Percentiles rank a stretch among this genome's conserved stretches.
These are phyloP conservation scores for Morphnarchus princeps DNA, from an alignment of 2,113 vertebrate species.

Conservation along the genomic window DNA sequence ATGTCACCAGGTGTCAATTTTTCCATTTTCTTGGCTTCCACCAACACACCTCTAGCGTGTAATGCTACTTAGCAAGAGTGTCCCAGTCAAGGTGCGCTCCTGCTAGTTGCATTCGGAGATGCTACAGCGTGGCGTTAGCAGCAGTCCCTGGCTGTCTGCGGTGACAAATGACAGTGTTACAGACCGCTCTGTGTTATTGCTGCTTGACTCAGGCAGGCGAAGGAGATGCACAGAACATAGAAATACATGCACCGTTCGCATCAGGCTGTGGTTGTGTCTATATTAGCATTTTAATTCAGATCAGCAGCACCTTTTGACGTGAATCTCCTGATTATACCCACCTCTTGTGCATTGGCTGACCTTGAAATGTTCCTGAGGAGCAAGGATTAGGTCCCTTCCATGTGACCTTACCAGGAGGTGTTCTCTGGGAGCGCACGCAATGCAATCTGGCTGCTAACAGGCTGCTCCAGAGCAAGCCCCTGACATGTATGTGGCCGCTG, in stretches of 20 bases:
- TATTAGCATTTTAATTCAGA: neutral
- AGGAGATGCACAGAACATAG: neutral
- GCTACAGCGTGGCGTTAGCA: fast-evolving
- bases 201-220: fast-evolving
- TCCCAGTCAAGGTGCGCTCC: neutral
- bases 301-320: neutral
- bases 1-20: neutral
- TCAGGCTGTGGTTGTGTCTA: neutral
- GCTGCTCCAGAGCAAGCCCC: neutral
- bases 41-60: neutral
- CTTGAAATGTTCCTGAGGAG: neutral
- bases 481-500: fast-evolving
- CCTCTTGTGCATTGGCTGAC: neutral
- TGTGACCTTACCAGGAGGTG: fast-evolving
- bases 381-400: neutral
- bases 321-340: neutral
- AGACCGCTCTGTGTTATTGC: neutral
- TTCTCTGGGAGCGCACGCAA: fast-evolving
- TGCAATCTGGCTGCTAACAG: fast-evolving
- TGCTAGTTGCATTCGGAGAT: neutral
- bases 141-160: neutral
- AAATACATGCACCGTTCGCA: fast-evolving
- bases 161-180: neutral
- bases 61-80: neutral
- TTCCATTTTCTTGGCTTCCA: neutral